phyloP scores from a whole-genome alignment of 2,113 vertebrate genomes.

The Rhineura floridana region DNA sequence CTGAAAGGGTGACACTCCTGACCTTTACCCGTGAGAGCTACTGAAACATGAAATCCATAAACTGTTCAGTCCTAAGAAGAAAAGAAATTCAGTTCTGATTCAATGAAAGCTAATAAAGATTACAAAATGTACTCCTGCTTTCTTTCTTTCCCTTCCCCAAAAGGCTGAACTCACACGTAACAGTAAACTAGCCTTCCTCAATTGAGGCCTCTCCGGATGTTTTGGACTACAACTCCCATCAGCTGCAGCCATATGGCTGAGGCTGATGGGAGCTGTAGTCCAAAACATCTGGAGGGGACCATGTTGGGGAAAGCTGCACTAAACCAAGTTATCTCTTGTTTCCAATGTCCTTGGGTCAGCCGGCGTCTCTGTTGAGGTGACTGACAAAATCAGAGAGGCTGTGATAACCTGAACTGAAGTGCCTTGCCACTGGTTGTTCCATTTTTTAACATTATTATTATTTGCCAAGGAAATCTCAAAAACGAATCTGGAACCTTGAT shows the following conservation, averaged over 20 bases:
- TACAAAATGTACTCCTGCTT: neutral
- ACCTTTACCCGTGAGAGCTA: neutral
- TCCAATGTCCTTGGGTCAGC: neutral
- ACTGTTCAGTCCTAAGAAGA: neutral
- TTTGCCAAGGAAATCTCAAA: neutral
- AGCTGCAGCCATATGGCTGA: neutral
- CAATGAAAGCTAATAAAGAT: neutral
- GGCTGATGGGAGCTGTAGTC: neutral
- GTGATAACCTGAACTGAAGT: neutral
- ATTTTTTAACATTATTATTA: too few species aligned
- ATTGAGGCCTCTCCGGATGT: too few species aligned
- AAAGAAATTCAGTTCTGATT: neutral
- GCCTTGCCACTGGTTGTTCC: neutral
- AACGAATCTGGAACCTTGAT: neutral
- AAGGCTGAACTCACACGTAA: too few species aligned
- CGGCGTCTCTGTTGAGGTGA: neutral
- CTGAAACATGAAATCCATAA: slow-evolving; percentile 17
- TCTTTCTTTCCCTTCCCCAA: neutral
- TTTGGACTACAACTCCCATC: too few species aligned
- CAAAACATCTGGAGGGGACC: too few species aligned
- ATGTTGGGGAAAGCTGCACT: neutral
- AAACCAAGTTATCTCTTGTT: neutral
- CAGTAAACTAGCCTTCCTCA: too few species aligned
- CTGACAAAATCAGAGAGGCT: neutral
- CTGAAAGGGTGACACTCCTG: neutral